A percentile compares a stretch with the other conserved stretches of the same genome.
phyloP scores from a whole-genome alignment of 2,797 vertebrate genomes.

The Pantherophis vulpinus region DNA sequence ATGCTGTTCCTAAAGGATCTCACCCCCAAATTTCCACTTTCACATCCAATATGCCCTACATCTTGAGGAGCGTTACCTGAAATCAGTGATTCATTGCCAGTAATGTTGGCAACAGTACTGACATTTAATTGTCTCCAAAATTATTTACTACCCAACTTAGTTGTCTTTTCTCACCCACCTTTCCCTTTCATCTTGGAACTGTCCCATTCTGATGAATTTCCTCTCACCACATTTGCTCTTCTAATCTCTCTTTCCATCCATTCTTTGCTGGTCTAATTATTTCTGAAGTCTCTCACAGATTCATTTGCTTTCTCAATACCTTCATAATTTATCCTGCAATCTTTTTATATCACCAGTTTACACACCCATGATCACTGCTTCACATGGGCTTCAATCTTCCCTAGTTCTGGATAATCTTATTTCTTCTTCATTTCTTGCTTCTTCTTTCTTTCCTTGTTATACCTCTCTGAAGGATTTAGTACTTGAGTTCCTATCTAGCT shows the following conservation, averaged over 20 bases:
- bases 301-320: neutral
- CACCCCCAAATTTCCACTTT: neutral
- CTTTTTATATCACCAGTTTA: neutral
- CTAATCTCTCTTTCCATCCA: constrained; percentile 15
- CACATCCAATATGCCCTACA: neutral
- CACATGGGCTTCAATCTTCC: neutral
- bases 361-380: neutral
- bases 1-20: neutral
- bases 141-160: constrained; percentile 5
- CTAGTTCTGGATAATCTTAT: neutral
- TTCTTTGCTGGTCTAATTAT: constrained; percentile 15
- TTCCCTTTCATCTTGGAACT: constrained; percentile 8
- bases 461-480: neutral
- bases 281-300: neutral
- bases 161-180: neutral
- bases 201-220: constrained; percentile 10
- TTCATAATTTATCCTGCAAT: neutral
- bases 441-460: neutral
- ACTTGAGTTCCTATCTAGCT: neutral
- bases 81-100: constrained; percentile 5
- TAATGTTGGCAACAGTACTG: neutral
- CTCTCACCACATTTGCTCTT: neutral
- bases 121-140: constrained; percentile 27
- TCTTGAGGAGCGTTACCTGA: neutral
- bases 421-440: neutral